Conservation (phyloP, 2,888 invertebrate species). For the Dasypolia templi region DNA sequence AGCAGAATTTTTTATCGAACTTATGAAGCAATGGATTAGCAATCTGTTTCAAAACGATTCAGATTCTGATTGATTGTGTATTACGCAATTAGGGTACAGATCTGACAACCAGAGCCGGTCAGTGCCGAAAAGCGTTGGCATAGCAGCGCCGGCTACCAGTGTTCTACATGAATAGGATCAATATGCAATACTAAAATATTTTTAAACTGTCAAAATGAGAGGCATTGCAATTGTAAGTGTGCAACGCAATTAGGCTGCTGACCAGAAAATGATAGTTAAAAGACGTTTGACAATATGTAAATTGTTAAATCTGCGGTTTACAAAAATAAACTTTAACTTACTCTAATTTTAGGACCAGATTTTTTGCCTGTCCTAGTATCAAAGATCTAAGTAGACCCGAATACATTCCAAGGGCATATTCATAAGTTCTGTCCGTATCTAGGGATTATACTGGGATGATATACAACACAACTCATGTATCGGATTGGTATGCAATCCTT, state of each 20-base stretch:
- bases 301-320: too few relatives aligned
- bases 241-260: not conserved
- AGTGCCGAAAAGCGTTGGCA: too few relatives aligned
- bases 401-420: slow-evolving; percentile 35
- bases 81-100: too few relatives aligned
- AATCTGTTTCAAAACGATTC: too few relatives aligned
- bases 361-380: slow-evolving; percentile 4
- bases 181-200: not conserved
- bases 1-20: too few relatives aligned
- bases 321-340: not conserved
- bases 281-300: not conserved
- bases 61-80: too few relatives aligned
- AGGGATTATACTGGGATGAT: slow-evolving; percentile 48
- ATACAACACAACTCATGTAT: slow-evolving; percentile 22
- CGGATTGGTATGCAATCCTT: slow-evolving; percentile 11
- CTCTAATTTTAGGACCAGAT: fast-evolving
- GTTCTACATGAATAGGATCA: too few relatives aligned
- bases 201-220: not conserved
- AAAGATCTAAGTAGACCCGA: not conserved
- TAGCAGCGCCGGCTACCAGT: too few relatives aligned
- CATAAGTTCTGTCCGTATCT: slow-evolving; percentile 12
- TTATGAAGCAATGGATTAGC: too few relatives aligned
- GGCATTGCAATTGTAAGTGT: not conserved
- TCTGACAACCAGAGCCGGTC: too few relatives aligned
- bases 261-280: too few relatives aligned